These are phyloP conservation scores for Hemitrygon akajei DNA, from an alignment of 2,797 vertebrate species.

Conservation along the genomic window DNA sequence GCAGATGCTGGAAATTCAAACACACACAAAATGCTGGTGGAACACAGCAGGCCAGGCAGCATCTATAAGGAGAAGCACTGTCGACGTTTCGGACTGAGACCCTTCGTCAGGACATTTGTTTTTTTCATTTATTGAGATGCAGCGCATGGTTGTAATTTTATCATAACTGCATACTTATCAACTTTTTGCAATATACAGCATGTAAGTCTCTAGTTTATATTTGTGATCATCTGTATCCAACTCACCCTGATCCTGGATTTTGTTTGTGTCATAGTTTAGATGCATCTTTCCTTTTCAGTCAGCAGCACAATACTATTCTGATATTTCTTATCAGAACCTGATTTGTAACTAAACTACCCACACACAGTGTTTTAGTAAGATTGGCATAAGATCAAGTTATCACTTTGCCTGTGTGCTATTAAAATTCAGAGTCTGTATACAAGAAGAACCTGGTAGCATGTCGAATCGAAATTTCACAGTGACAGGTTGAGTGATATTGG, in stretches of 20 bases:
- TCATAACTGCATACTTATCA: no score
- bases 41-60: no score
- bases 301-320: background rate
- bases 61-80: no score
- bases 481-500: background rate
- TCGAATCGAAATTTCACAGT: background rate
- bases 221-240: background rate
- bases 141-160: no score
- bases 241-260: background rate
- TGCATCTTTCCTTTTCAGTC: background rate
- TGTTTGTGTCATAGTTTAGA: background rate
- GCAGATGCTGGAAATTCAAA: no score
- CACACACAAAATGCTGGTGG: no score
- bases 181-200: no score
- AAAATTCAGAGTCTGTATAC: conserved; percentile 16
- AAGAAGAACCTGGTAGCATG: background rate
- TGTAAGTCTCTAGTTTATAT: background rate
- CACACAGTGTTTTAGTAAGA: background rate
- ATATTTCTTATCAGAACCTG: background rate
- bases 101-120: no score
- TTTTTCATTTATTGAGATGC: no score
- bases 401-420: background rate
- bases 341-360: background rate
- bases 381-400: background rate
- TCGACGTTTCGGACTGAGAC: no score